Percentiles rank a stretch among this genome's conserved stretches.
Evolutionary conservation across 2,888 invertebrate genomes (phyloP).

Genomic region (Achlya flavicornis): DNA sequence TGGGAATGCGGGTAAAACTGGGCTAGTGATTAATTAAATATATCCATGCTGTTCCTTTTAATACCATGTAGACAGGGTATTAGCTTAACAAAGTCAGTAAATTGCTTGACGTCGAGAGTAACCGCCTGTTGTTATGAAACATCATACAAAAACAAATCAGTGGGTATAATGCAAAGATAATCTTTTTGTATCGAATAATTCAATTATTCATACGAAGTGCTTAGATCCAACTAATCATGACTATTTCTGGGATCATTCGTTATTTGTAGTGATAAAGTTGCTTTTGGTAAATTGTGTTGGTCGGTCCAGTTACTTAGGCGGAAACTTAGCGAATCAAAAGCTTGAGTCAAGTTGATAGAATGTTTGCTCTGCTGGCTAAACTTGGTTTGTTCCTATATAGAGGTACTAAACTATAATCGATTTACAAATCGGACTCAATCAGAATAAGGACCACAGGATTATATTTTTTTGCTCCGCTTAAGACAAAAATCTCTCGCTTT

Average conservation of each 20-base stretch:
- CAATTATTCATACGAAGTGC: background rate
- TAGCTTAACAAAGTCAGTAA: no score
- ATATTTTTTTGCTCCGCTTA: no score
- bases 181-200: background rate
- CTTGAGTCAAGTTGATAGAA: slow-evolving; percentile 55
- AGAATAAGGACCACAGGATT: no score
- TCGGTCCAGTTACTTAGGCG: slow-evolving; percentile 50
- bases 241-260: background rate
- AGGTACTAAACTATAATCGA: slow-evolving; percentile 9
- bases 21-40: no score
- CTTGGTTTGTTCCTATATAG: slow-evolving; percentile 48
- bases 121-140: no score
- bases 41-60: no score
- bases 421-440: no score
- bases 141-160: background rate
- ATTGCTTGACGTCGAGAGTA: no score
- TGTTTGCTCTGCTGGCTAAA: slow-evolving; percentile 58
- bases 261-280: slow-evolving; percentile 36
- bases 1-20: no score
- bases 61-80: no score
- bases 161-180: background rate
- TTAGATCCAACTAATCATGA: background rate
- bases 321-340: slow-evolving; percentile 68
- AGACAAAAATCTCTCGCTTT: no score
- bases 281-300: slow-evolving; percentile 36